phyloP scores from a whole-genome alignment of 2,888 invertebrate species.

The Lomographa bimaculata region DNA sequence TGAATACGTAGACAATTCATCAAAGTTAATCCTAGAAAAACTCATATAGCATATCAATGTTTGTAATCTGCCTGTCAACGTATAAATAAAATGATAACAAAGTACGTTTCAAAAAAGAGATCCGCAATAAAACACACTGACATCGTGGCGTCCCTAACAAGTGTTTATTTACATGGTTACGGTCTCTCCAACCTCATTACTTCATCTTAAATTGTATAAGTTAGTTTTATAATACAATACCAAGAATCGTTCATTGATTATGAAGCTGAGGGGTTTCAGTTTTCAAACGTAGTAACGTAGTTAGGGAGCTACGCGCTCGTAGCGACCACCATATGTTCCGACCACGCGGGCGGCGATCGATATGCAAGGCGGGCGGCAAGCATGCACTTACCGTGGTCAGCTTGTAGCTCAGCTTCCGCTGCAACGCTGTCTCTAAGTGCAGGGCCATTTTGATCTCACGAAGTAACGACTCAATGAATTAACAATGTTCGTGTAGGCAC shows the following conservation, averaged over 20 bases:
- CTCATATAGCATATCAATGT: too few species aligned
- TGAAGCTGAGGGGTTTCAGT: constrained; percentile 44
- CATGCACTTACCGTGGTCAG: constrained; percentile 82
- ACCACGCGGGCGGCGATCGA: constrained; percentile 75
- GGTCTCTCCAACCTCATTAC: constrained; percentile 32
- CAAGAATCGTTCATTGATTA: constrained; percentile 38
- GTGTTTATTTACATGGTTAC: constrained; percentile 73
- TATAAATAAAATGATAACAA: constrained; percentile 1
- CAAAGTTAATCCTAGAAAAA: too few species aligned
- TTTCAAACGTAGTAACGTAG: constrained; percentile 50
- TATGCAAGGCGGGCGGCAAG: constrained; percentile 59
- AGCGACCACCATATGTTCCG: constrained; percentile 72
- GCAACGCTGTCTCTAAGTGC: constrained; percentile 78
- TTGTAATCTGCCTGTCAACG: neutral
- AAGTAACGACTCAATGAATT: constrained; percentile 47
- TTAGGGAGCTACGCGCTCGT: constrained; percentile 57
- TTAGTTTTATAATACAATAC: constrained; percentile 41
- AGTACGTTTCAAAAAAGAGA: constrained; percentile 3
- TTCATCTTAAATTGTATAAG: constrained; percentile 34
- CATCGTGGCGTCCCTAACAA: constrained; percentile 55
- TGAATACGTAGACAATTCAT: too few species aligned
- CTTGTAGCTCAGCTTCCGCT: constrained; percentile 81
- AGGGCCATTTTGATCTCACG: constrained; percentile 63
- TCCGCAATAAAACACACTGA: constrained; percentile 26
- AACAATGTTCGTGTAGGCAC: constrained; percentile 57